Conservation (phyloP, 1,140 invertebrate species). For the Macrotrachela quadricornifera region DNA sequence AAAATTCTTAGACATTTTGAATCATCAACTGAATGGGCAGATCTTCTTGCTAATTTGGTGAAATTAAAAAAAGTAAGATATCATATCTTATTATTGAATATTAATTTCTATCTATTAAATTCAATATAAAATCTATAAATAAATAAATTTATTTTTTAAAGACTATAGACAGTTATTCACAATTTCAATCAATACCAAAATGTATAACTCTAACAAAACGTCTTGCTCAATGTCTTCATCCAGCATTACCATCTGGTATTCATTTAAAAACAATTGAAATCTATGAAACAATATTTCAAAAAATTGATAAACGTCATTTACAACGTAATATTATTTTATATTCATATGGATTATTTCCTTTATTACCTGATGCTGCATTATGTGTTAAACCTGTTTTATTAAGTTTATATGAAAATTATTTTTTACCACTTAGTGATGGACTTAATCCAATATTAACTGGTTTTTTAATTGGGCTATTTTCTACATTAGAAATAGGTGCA, state of each 20-base stretch:
- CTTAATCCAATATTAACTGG: conserved; percentile 63
- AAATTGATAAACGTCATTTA: conserved; percentile 58
- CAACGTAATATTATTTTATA: conserved; percentile 68
- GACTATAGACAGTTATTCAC: conserved; percentile 38
- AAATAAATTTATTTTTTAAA: no score
- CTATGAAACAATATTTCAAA: conserved; percentile 76
- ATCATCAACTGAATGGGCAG: conserved; percentile 80
- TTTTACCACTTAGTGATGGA: conserved; percentile 56
- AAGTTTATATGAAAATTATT: conserved; percentile 75
- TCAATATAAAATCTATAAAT: no score
- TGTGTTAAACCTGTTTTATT: conserved; percentile 53
- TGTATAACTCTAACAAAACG: conserved; percentile 73
- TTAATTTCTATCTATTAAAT: no score
- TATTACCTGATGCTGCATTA: conserved; percentile 69
- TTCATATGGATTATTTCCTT: conserved; percentile 58
- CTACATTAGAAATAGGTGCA: conserved; percentile 68
- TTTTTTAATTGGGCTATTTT: conserved; percentile 57
- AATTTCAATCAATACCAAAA: conserved; percentile 68
- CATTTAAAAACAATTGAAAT: conserved; percentile 79
- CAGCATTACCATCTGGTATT: conserved; percentile 61
- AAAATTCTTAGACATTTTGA: conserved; percentile 77
- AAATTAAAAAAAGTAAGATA: conserved; percentile 51
- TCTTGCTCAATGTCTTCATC: conserved; percentile 81
- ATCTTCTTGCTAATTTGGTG: conserved; percentile 67
- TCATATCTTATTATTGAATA: no score